phyloP scores from a whole-genome alignment of 2,888 invertebrate species.

The Melinopterus prodromus region DNA sequence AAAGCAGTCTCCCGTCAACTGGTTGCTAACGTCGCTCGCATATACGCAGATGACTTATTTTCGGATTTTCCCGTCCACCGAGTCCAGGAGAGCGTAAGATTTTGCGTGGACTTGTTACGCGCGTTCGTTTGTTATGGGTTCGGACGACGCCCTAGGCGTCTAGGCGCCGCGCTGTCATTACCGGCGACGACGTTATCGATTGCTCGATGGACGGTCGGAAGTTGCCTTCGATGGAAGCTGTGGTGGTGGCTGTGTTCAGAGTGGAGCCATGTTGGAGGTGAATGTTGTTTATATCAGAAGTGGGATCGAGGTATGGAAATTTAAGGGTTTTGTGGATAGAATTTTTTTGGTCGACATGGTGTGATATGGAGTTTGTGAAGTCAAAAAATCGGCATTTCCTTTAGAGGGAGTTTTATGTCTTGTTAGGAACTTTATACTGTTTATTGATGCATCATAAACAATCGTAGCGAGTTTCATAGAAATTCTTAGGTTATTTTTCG shows the following conservation, averaged over 20 bases:
- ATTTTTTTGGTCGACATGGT: no score
- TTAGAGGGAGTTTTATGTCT: no score
- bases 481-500: no score
- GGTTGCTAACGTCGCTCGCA: conserved; percentile 16
- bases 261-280: neutral
- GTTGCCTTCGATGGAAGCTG: neutral
- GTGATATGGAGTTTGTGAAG: no score
- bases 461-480: no score
- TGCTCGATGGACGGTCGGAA: neutral
- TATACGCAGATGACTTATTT: conserved; percentile 10
- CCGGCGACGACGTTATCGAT: neutral
- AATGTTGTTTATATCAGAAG: neutral
- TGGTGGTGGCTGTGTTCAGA: neutral
- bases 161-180: neutral
- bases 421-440: no score
- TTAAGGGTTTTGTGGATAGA: no score
- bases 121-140: conserved; percentile 14
- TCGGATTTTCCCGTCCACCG: neutral
- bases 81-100: neutral
- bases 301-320: no score
- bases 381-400: no score
- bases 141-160: neutral
- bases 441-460: no score
- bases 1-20: conserved; percentile 18
- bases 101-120: conserved; percentile 12